Conservation (phyloP, 2,888 invertebrate genomes). For the Drosophila lacicola region DNA sequence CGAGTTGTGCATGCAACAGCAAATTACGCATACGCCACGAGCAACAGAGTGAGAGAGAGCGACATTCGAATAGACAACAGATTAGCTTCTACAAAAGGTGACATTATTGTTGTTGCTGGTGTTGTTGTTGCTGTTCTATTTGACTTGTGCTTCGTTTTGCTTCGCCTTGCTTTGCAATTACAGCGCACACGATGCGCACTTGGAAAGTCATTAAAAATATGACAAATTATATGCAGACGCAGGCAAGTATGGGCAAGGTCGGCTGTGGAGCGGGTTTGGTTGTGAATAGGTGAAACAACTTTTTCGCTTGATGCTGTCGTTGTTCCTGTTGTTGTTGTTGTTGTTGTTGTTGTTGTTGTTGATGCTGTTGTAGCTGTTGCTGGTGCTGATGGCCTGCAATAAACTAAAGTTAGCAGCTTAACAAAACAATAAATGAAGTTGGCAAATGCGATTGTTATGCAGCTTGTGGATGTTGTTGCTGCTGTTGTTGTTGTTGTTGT, state of each 20-base stretch:
- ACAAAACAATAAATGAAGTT: slow-evolving; percentile 81
- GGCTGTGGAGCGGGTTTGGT: neutral
- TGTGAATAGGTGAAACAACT: slow-evolving; percentile 25
- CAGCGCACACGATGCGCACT: slow-evolving; percentile 59
- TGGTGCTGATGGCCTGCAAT: slow-evolving; percentile 66
- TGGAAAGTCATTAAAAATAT: slow-evolving; percentile 78
- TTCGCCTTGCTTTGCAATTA: slow-evolving; percentile 56
- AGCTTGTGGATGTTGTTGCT: slow-evolving; percentile 25
- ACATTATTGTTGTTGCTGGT: slow-evolving; percentile 9
- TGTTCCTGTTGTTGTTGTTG: slow-evolving; percentile 25
- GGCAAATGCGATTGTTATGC: slow-evolving; percentile 77
- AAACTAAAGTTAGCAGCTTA: slow-evolving; percentile 80
- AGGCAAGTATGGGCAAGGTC: neutral
- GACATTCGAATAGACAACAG: slow-evolving; percentile 50
- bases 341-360: slow-evolving; percentile 34
- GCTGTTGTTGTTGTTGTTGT: slow-evolving; percentile 9
- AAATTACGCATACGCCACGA: slow-evolving; percentile 68
- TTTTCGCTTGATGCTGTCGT: slow-evolving; percentile 39
- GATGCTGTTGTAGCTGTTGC: slow-evolving; percentile 20
- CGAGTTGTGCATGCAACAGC: slow-evolving; percentile 46
- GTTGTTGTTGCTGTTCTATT: slow-evolving; percentile 21
- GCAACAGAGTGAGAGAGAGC: slow-evolving; percentile 35
- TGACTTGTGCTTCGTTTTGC: slow-evolving; percentile 43
- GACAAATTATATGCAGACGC: slow-evolving; percentile 70
- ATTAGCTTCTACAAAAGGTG: slow-evolving; percentile 58